Evolutionary conservation across 2,888 invertebrate species (phyloP), one percentile per base, ranked within the genome.

Genomic region (Melinopterus prodromus): DNA sequence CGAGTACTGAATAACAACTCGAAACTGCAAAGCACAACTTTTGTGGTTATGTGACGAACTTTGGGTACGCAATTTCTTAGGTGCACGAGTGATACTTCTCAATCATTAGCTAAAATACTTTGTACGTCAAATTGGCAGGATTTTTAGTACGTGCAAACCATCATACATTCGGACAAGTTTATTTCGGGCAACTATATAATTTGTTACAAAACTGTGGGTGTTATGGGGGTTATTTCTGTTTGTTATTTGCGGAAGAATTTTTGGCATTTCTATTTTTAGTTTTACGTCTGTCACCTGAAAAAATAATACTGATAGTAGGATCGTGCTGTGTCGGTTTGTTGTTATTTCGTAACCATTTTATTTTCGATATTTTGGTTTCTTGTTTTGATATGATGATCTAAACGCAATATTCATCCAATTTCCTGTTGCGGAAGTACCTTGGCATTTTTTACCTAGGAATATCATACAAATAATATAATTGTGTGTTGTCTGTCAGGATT

Each of bases 201-300:
- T 53, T 53, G 53, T 53, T 53, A 53, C 53, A 53, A 12, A 53
- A 53, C 53, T 53, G 53, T 53, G 53, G 53, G 53, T 9, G 53
- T 53, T 38, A 53, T 53, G 53, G 53, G 26, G 7, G 53, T 53
- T 53, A 53, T 53, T 53, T 53, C 53, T 53, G 53, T 53, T 53
- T 53, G 53, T 53, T 53, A 53, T 53, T 53, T 53, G 53, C 53
- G 53, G 53, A 53, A 53, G 53, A 53, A 53, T 53, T 53, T 53
- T 53, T 53, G 53, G 53, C 53, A 12, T 53, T 53, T 53, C 53
- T 53, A 53, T 53, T 53, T 53, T 53, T 53, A 53, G 9, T 53
- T 53, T 53, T 53, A 53, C 53, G 53, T 53, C 53, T 53, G 53
- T 2, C 53, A 12, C 53, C 7, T 53, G 12, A 7, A 53, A 53